A percentile compares a stretch with the other conserved stretches of the same genome.
phyloP scores from a whole-genome alignment of 2,888 invertebrate species.

The Danaus chrysippus region DNA sequence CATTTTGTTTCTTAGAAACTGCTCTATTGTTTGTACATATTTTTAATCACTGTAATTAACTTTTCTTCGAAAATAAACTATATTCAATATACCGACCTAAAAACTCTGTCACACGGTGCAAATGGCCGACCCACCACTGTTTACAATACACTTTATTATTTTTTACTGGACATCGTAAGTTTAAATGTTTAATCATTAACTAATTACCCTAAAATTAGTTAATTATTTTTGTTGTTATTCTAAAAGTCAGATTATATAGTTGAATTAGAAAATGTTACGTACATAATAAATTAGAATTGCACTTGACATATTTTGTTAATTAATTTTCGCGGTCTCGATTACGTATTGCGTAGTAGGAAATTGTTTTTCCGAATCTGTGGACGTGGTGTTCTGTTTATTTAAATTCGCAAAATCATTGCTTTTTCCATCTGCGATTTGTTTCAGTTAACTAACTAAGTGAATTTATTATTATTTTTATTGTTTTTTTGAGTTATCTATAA shows the following conservation, averaged over 20 bases:
- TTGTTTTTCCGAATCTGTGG: slow-evolving; percentile 22
- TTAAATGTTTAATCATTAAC: slow-evolving; percentile 41
- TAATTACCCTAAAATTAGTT: slow-evolving; percentile 47
- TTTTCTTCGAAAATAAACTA: slow-evolving; percentile 63
- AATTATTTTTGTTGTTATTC: slow-evolving; percentile 44
- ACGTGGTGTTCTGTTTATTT: slow-evolving; percentile 18
- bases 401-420: background rate
- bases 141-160: slow-evolving; percentile 70
- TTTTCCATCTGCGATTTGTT: background rate
- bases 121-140: slow-evolving; percentile 86
- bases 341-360: slow-evolving; percentile 23
- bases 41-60: slow-evolving; percentile 63
- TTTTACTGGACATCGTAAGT: slow-evolving; percentile 42
- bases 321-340: slow-evolving; percentile 36
- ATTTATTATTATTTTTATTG: background rate
- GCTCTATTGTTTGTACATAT: slow-evolving; percentile 64
- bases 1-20: slow-evolving; percentile 45
- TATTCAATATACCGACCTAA: slow-evolving; percentile 77
- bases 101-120: slow-evolving; percentile 83
- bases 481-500: slow-evolving; percentile 24
- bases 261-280: slow-evolving; percentile 16
- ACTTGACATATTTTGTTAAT: slow-evolving; percentile 45
- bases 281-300: slow-evolving; percentile 43
- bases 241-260: slow-evolving; percentile 27
- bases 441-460: background rate